phyloP scores from a whole-genome alignment of 2,797 vertebrate genomes.

The Chelon auratus region DNA sequence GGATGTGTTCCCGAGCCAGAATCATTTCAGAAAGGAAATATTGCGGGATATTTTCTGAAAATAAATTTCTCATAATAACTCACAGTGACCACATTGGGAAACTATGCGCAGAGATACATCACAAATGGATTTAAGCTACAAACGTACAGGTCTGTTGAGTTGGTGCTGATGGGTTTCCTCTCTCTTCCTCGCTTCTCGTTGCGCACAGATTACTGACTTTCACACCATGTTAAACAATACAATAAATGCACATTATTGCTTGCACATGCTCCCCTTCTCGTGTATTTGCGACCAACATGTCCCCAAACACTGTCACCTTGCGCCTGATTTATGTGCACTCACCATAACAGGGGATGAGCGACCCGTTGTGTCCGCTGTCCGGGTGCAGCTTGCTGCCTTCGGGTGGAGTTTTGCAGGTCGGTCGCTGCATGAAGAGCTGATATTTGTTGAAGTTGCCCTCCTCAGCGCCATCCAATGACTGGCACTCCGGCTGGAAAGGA shows the following conservation, averaged over 20 bases:
- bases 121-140: background rate
- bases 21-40: background rate
- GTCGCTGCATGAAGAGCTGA: constrained; percentile 91
- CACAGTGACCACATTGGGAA: background rate
- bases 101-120: background rate
- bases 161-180: background rate
- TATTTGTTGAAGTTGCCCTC: constrained; percentile 92
- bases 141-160: background rate
- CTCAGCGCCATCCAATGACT: constrained; percentile 89
- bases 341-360: constrained; percentile 93
- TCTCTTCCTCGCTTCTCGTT: constrained; percentile 7
- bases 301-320: background rate
- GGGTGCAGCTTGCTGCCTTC: constrained; percentile 89
- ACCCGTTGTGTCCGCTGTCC: constrained; percentile 88
- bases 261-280: background rate
- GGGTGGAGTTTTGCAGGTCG: constrained; percentile 91
- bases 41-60: background rate
- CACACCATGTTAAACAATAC: constrained; percentile 6
- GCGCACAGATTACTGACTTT: constrained; percentile 6
- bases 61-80: background rate
- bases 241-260: background rate
- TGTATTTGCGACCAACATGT: background rate
- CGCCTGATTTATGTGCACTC: constrained; percentile 70
- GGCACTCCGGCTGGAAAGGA: constrained; percentile 92
- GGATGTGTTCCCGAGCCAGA: background rate